Base-by-base conservation (phyloP, 2,888 invertebrate species). In the Hyposoter dolosus region DNA sequence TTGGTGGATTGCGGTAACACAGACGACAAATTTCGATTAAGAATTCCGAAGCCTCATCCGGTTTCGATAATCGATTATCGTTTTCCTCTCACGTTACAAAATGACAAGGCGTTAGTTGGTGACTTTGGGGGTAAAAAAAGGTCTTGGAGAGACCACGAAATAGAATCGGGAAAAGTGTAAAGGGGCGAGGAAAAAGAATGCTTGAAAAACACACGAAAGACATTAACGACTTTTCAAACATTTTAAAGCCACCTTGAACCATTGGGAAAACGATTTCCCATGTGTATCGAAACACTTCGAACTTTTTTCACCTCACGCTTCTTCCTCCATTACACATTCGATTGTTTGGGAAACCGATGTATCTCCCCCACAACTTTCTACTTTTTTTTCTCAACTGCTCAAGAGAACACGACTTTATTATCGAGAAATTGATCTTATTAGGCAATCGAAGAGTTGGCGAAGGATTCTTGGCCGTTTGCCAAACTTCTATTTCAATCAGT, bases 351-450 rank as follows among this genome's bases (percentile, higher is more conserved):
- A 82, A 85, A 85, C 85, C 60, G 60, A 60, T 60, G 60, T 82
- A 82, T 76, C 69, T 56, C 56, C 28, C 56, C 35, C 65, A 76
- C 65, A n/a, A 66, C 74, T 82, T 50, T 40, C 72, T 47, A 56
- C 32, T 28, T 72, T 7, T 7, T 10, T 12, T n/a, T 53, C 12
- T 32, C 69, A 63, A 86, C 77, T 56, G 50, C 86, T 53, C 19
- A 75, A 88, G 72, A n/a, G 86, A 82, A 89, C 91, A 91, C 88
- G 89, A 88, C 83, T 91, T 92, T 90, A 91, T 93, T 94, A 94
- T 94, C 93, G 94, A 93, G 90, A 92, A 94, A 94, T 94, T 93
- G 94, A 94, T 93, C 92, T 93, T 91, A 93, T 93, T 93, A 93
- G 90, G 88, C 89, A 88, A 75, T 69, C 68, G 74, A 12, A 60